Conservation (phyloP, 92 coral and sea anemone genomes). For the Blastomussa wellsi region DNA sequence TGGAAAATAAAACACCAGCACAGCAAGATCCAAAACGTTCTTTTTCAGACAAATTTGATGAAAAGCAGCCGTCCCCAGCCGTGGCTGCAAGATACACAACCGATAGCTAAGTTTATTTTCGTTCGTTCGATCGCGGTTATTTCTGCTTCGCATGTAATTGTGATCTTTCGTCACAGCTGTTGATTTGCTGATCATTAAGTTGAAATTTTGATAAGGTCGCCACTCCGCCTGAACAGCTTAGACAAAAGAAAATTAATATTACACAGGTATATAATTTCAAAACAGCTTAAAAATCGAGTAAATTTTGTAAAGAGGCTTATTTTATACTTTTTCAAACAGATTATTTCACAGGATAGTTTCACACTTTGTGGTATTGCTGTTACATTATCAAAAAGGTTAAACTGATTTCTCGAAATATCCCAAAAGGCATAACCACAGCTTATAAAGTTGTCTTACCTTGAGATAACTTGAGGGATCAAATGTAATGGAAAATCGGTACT, state of each 20-base stretch:
- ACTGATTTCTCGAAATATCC: not conserved
- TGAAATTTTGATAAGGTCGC: constrained; percentile 18
- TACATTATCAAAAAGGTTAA: not conserved
- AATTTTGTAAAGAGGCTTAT: not conserved
- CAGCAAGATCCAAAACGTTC: not conserved
- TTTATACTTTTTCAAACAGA: not conserved
- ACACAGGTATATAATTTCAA: too few species aligned
- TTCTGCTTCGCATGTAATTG: constrained; percentile 1
- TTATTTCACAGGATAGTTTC: not conserved
- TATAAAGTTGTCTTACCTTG: not conserved
- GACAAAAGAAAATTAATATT: not conserved
- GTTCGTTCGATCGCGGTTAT: not conserved
- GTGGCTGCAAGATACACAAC: not conserved
- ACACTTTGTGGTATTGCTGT: not conserved
- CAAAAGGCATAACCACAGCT: not conserved
- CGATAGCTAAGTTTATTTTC: not conserved
- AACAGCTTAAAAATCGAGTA: not conserved
- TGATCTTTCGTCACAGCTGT: constrained; percentile 18
- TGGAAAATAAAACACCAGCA: not conserved
- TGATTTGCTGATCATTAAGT: constrained; percentile 8
- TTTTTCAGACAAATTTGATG: not conserved
- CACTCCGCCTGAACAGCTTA: not conserved
- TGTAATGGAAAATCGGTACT: not conserved
- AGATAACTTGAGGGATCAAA: not conserved
- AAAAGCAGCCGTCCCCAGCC: not conserved